Conservation (phyloP, 2,888 invertebrate genomes). For the Galerucella pusilla region DNA sequence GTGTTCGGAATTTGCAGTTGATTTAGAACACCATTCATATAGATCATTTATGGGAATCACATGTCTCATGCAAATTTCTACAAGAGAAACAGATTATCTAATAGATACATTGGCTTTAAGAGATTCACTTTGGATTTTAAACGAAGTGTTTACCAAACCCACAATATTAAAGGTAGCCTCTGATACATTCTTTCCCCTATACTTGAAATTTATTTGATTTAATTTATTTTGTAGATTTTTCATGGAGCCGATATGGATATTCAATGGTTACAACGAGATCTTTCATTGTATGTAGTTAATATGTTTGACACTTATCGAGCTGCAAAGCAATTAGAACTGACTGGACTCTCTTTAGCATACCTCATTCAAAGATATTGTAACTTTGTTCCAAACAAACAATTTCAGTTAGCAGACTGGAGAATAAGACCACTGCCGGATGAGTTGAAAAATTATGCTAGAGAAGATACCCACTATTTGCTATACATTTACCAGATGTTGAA, state of each 20-base stretch:
- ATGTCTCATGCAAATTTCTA: slow-evolving; percentile 95
- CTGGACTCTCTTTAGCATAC: slow-evolving; percentile 80
- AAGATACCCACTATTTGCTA: slow-evolving; percentile 94
- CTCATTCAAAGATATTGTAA: slow-evolving; percentile 83
- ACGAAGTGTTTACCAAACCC: slow-evolving; percentile 91
- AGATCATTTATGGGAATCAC: slow-evolving; percentile 94
- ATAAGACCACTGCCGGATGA: slow-evolving; percentile 88
- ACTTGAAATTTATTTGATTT: slow-evolving; percentile 54
- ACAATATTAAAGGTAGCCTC: slow-evolving; percentile 83
- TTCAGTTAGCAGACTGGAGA: slow-evolving; percentile 96
- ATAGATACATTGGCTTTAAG: slow-evolving; percentile 89
- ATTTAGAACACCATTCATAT: slow-evolving; percentile 94
- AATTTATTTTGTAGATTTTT: slow-evolving; percentile 71
- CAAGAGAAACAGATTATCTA: slow-evolving; percentile 83
- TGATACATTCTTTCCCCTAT: neutral
- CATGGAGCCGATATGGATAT: slow-evolving; percentile 93
- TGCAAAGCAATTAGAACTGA: slow-evolving; percentile 76
- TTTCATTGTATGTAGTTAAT: slow-evolving; percentile 94
- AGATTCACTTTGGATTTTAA: slow-evolving; percentile 82
- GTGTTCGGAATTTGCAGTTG: slow-evolving; percentile 85
- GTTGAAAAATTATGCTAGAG: slow-evolving; percentile 86
- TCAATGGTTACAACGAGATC: slow-evolving; percentile 94
- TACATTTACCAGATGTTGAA: slow-evolving; percentile 86
- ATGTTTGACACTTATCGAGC: slow-evolving; percentile 97
- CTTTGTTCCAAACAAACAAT: slow-evolving; percentile 86